These are phyloP conservation scores for Rhabdomys dilectus DNA, from an alignment of 2,113 vertebrate species.

Conservation along the genomic window DNA sequence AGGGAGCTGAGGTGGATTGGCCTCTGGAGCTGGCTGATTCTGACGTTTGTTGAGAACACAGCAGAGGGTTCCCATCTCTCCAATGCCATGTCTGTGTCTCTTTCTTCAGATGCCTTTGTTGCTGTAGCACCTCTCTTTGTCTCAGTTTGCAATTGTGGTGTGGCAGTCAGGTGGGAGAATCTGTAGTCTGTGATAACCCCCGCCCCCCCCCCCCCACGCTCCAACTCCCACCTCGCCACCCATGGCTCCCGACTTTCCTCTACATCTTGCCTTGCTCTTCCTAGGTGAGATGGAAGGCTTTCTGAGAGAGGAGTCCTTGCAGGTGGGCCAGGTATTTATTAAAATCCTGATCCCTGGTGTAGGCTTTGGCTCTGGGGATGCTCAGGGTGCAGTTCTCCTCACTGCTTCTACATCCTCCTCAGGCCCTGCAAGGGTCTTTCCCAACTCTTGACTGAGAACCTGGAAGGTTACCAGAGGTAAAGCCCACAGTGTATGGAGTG, in stretches of 20 bases:
- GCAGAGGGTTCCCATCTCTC: neutral
- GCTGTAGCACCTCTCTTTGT: neutral
- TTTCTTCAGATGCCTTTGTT: neutral
- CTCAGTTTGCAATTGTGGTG: neutral
- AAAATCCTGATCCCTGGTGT: neutral
- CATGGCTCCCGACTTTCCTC: neutral
- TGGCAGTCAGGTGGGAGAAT: neutral
- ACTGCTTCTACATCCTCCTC: neutral
- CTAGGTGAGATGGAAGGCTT: neutral
- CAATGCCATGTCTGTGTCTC: neutral
- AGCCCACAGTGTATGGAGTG: neutral
- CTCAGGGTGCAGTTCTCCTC: neutral
- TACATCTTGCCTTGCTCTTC: neutral
- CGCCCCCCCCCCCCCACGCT: accelerated
- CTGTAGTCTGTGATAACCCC: neutral
- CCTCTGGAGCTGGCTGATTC: neutral
- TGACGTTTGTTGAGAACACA: neutral
- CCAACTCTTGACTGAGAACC: neutral
- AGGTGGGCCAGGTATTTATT: neutral
- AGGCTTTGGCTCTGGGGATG: neutral
- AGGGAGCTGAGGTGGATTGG: neutral
- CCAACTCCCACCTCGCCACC: too few relatives aligned
- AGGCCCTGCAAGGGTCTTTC: neutral
- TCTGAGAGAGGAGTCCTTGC: neutral
- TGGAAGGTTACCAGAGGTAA: neutral